Percentiles rank a stretch among this genome's conserved stretches.
phyloP scores from a whole-genome alignment of 2,797 vertebrate genomes.

The Toxotes lorentzi region DNA sequence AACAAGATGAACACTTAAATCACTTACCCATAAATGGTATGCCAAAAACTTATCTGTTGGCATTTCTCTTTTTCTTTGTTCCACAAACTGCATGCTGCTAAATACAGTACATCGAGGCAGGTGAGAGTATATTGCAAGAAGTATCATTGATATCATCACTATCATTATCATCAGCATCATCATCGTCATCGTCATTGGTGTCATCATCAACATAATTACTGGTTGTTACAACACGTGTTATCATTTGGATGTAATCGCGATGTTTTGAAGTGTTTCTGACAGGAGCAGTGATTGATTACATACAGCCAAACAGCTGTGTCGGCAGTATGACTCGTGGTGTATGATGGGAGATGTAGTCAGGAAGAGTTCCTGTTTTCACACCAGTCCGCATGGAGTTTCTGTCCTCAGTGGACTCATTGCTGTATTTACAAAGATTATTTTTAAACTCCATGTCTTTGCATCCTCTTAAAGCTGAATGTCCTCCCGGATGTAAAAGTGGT shows the following conservation, averaged over 20 bases:
- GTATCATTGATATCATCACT: slow-evolving; percentile 80
- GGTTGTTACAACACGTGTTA: slow-evolving; percentile 73
- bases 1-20: slow-evolving; percentile 97
- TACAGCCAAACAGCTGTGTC: slow-evolving; percentile 66
- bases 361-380: slow-evolving; percentile 76
- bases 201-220: slow-evolving; percentile 76
- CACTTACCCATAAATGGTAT: slow-evolving; percentile 97
- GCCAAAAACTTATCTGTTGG: slow-evolving; percentile 93
- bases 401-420: slow-evolving; percentile 80
- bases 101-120: slow-evolving; percentile 97
- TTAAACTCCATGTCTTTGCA: slow-evolving; percentile 66
- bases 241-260: slow-evolving; percentile 84
- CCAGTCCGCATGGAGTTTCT: slow-evolving; percentile 79
- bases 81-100: slow-evolving; percentile 99
- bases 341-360: slow-evolving; percentile 72
- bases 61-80: slow-evolving; percentile 90
- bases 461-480: slow-evolving; percentile 79
- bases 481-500: slow-evolving; percentile 74
- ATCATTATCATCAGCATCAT: slow-evolving; percentile 71
- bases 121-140: slow-evolving; percentile 94
- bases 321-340: slow-evolving; percentile 72
- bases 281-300: slow-evolving; percentile 72
- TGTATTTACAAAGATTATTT: slow-evolving; percentile 86
- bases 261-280: slow-evolving; percentile 81
- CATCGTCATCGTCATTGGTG: slow-evolving; percentile 43